Evolutionary conservation across 2,888 invertebrate species (phyloP).

Genomic region (Diaprepes abbreviatus): DNA sequence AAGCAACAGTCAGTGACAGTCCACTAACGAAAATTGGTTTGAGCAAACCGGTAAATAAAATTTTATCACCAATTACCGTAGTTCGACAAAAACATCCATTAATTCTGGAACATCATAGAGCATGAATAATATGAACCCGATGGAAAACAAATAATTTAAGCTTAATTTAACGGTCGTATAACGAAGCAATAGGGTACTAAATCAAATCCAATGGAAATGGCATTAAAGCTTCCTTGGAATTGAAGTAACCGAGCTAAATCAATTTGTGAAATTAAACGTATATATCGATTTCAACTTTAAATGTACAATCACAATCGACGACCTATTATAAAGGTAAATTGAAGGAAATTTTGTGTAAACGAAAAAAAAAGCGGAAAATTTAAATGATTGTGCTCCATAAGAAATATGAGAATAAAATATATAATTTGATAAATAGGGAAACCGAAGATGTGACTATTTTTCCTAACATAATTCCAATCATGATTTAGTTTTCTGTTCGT

Average conservation of each 20-base stretch:
- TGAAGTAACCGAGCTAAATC: constrained; percentile 52
- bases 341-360: too few relatives aligned
- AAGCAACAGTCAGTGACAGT: constrained; percentile 4
- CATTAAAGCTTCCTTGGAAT: constrained; percentile 48
- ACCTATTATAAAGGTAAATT: too few relatives aligned
- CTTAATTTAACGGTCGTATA: constrained; percentile 43
- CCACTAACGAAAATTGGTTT: constrained; percentile 30
- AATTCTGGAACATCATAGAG: constrained; percentile 35
- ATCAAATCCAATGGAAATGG: constrained; percentile 50
- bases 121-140: constrained; percentile 42
- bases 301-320: too few relatives aligned
- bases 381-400: too few relatives aligned
- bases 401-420: too few relatives aligned
- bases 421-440: too few relatives aligned
- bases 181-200: constrained; percentile 50
- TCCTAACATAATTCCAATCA: too few relatives aligned
- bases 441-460: too few relatives aligned
- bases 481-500: too few relatives aligned
- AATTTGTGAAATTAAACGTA: constrained; percentile 53
- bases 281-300: constrained; percentile 19
- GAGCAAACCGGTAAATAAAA: constrained; percentile 39
- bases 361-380: too few relatives aligned
- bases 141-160: constrained; percentile 49
- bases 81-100: constrained; percentile 41
- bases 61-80: constrained; percentile 48